Base-by-base conservation (phyloP, 2,113 vertebrate species). In the Capricornis sumatraensis region DNA sequence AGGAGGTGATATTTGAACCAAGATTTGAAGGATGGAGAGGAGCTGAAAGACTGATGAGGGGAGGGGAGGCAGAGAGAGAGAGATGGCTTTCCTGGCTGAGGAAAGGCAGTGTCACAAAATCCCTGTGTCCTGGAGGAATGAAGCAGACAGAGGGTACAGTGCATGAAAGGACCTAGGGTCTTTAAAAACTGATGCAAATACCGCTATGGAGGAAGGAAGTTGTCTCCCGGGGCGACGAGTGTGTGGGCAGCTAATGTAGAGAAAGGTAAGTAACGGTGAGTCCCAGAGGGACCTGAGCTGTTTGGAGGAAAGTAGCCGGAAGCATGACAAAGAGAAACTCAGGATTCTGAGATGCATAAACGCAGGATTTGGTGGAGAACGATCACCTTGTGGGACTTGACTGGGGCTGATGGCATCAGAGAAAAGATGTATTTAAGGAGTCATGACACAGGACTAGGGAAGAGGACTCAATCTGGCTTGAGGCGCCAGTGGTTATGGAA, bases 191-290 rank as follows among this genome's bases (percentile, higher is more conserved):
- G 47, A 87, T 2, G 3, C 28, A 25, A 62, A 17, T 25, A 23
- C 9, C 0, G 7, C 47, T 10, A 2, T 30, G 45, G 5, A 74
- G 5, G 52, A 74, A 40, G 57, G 78, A 90, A 0, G 2, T 14
- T 19, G 13, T 30, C 25, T 23, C 12, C 33, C 40, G 12, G 40
- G 71, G 40, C 1, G 2, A 25, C 0, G 4, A 64, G 5, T 0
- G 0, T 17, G 14, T 76, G 62, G 81, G 19, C 0, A 2, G 13
- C 17, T 1, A 12, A 6, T 1, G 25, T 3, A 40, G 67, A 28
- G 28, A 28, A 40, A 82, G 45, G 47, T 30, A 28, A 28, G 27
- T 1, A 6, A 5, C 15, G 19, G 6, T 55, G 86, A 52, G 43
- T 30, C 12, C 52, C 57, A 81, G 57, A 89, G 53, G 67, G 4